Base-by-base conservation (phyloP, 2,113 vertebrate species). In the Chaetodon auriga region DNA sequence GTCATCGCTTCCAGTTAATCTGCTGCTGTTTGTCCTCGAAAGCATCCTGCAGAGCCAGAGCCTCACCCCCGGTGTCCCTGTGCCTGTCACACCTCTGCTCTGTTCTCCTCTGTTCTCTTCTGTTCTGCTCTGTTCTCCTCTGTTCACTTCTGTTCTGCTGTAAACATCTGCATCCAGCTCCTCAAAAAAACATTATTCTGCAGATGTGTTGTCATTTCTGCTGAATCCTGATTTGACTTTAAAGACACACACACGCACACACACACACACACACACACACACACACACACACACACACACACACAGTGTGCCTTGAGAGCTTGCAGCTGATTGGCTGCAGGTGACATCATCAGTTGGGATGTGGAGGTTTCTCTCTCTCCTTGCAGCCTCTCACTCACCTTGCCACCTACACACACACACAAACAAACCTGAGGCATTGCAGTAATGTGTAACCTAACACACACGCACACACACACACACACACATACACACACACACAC, bases 291-390 rank as follows among this genome's bases (percentile, higher is more conserved):
- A 54, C 71, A 65, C 68, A 74, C 64, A 58, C 57, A 80, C 72
- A 80, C 66, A 68, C 78, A 82, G 62, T 48, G 48, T 49, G 53
- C 68, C 70, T 41, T 49, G 75, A 62, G 70, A 65, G 35, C 88
- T 86, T 36, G 72, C 83, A 21, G 38, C 88, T 89, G 89, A 95
- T 95, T 96, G 95, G 95, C 88, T 93, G 81, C 35, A 68, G 86
- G 88, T 96, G 92, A 96, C 94, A 94, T 95, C 95, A 96, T 85
- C 68, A 54, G 82, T 83, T 79, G 79, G 68, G 90, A 89, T 87
- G 89, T 90, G 89, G 90, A 91, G 89, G 92, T 81, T 89, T 92
- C 80, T 83, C 76, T 21, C 69, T 68, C 75, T 74, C 54, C 69
- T 66, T 70, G 78, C 73, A 75, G 76, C 82, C 51, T 80, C 77